phyloP scores from a whole-genome alignment of 2,797 vertebrate species.

The Pseudochaenichthys georgianus region DNA sequence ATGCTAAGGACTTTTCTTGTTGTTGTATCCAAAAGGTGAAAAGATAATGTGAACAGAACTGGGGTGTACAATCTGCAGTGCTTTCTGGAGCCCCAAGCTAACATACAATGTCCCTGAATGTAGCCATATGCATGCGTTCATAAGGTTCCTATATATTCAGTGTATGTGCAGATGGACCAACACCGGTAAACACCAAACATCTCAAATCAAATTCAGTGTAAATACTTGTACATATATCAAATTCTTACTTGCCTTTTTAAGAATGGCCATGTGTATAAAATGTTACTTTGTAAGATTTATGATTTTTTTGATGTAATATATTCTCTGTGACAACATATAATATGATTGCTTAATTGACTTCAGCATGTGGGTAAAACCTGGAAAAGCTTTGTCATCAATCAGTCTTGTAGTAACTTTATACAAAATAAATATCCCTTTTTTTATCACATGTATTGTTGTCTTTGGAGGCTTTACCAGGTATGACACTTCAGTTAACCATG shows the following conservation, averaged over 20 bases:
- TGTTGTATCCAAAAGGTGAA: constrained; percentile 37
- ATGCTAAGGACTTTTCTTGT: constrained; percentile 39
- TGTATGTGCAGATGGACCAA: constrained; percentile 31
- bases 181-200: constrained; percentile 46
- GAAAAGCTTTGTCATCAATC: constrained; percentile 43
- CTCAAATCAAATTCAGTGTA: constrained; percentile 55
- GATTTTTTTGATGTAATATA: constrained; percentile 95
- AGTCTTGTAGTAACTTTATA: constrained; percentile 66
- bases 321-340: constrained; percentile 77
- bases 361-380: constrained; percentile 35
- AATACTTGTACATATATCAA: constrained; percentile 79
- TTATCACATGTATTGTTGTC: constrained; percentile 26
- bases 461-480: constrained; percentile 6
- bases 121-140: constrained; percentile 41
- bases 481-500: not conserved
- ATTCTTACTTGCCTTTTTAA: constrained; percentile 62
- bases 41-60: constrained; percentile 56
- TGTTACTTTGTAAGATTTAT: constrained; percentile 87
- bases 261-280: constrained; percentile 70
- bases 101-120: constrained; percentile 38
- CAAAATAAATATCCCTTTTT: constrained; percentile 74
- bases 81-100: constrained; percentile 10
- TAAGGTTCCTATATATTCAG: constrained; percentile 30
- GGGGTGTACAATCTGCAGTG: constrained; percentile 17
- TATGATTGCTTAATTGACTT: constrained; percentile 33